Base-by-base conservation (phyloP, 37 sponge, comb jelly and placozoan genomes). In the Beroe forskalii region DNA sequence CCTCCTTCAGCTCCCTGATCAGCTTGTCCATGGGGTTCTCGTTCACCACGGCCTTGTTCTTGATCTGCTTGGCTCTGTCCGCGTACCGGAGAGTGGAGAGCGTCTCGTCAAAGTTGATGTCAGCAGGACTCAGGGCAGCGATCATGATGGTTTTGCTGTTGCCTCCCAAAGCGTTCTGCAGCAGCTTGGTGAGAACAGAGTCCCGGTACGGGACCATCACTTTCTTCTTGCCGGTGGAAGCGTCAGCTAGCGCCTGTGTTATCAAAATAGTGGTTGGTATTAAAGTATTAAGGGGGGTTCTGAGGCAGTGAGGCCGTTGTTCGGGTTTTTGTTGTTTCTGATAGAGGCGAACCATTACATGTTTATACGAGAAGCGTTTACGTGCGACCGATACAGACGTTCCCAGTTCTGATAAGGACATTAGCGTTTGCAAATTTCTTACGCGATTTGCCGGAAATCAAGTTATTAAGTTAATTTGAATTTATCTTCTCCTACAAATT, bases 71-170 rank as follows among this genome's bases (percentile, higher is more conserved):
- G 9, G 92, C 92, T 39, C 92, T 36, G 72, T 91, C 92, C 12
- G 92, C 92, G 40, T 91, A 91, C 89, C 92, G 62, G 3, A 91
- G 92, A 23, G 92, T 91, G 1, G 90, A 64, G 23, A 91, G 28
- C 40, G 92, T 91, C 40, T 91, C 92, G 63, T 90, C 89, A 43
- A 62, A 90, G 92, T 91, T 91, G 55, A 91, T 91, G 67, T 91
- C 92, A 91, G 92, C 92, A 17, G 92, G 92, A 33, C 90, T 91
- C n/a, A 91, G 36, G 4, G 92, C 92, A 25, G 92, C 92, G 22
- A 91, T 91, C 92, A 91, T 91, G 30, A 91, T 89, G 32, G 92
- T 91, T 61, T 91, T 91, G 41, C 92, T 91, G 89, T 91, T 91
- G 2, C 92, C 92, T 89, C 92, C 92, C 3, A 91, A 48, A 1